These are phyloP conservation scores for Lota lota DNA, from an alignment of 2,113 vertebrate genomes.

Conservation along the genomic window DNA sequence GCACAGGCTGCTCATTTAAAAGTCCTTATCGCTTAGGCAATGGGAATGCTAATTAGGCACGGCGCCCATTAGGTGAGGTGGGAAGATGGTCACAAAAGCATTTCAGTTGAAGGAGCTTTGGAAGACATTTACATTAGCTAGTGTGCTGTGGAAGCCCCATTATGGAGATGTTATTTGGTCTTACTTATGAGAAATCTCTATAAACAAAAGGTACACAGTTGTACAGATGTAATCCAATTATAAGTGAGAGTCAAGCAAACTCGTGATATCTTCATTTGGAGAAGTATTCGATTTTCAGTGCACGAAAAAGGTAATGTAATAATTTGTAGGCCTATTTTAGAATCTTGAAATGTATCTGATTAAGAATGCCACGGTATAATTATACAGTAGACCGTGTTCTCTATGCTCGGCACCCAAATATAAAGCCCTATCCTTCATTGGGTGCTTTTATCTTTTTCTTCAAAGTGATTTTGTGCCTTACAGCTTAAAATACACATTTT, in stretches of 20 bases:
- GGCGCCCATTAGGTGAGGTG: too few relatives aligned
- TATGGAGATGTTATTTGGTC: too few relatives aligned
- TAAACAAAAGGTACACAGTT: too few relatives aligned
- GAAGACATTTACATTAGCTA: too few relatives aligned
- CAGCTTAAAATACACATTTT: not conserved
- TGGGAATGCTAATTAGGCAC: too few relatives aligned
- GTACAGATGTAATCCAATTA: too few relatives aligned
- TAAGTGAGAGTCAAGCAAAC: not conserved
- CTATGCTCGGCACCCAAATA: not conserved
- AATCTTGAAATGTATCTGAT: constrained; percentile 6
- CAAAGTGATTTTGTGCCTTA: constrained; percentile 22
- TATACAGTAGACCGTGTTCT: not conserved
- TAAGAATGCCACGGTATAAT: constrained; percentile 8
- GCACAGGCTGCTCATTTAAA: too few relatives aligned
- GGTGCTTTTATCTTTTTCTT: constrained; percentile 41
- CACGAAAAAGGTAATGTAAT: not conserved
- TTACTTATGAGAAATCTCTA: too few relatives aligned
- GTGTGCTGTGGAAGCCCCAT: too few relatives aligned
- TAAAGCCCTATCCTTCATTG: constrained; percentile 11
- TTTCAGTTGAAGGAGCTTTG: too few relatives aligned
- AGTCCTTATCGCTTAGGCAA: too few relatives aligned
- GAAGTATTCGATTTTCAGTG: not conserved
- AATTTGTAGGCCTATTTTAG: not conserved
- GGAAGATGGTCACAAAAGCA: too few relatives aligned
- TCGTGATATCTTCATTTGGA: not conserved